Evolutionary conservation across 2,888 invertebrate genomes (phyloP).

Genomic region (Siphonodentalium dalli): DNA sequence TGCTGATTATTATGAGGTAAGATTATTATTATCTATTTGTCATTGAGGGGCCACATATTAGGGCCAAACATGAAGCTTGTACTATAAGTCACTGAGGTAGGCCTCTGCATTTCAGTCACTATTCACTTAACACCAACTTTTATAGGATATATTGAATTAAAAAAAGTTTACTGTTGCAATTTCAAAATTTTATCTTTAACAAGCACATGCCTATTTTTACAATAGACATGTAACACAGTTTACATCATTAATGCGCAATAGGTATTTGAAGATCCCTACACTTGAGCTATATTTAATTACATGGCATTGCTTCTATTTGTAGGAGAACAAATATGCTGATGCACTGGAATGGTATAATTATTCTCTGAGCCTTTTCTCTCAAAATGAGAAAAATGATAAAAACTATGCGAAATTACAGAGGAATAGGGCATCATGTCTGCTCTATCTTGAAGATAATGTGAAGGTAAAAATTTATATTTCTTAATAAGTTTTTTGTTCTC

Average conservation of each 20-base stretch:
- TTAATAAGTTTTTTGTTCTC: too few relatives aligned
- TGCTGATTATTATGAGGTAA: slow-evolving; percentile 49
- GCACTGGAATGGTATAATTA: slow-evolving; percentile 60
- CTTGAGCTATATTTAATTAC: too few relatives aligned
- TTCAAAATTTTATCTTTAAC: too few relatives aligned
- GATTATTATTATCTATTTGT: neutral
- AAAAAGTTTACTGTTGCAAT: too few relatives aligned
- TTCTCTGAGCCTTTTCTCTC: slow-evolving; percentile 50
- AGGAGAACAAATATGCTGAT: slow-evolving; percentile 42
- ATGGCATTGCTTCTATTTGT: slow-evolving; percentile 12
- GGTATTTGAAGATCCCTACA: too few relatives aligned
- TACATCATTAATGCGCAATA: too few relatives aligned
- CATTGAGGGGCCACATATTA: too few relatives aligned
- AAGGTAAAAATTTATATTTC: slow-evolving; percentile 38
- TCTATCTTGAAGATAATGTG: slow-evolving; percentile 37
- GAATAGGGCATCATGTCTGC: slow-evolving; percentile 54
- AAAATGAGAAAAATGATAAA: slow-evolving; percentile 35
- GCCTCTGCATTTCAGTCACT: neutral
- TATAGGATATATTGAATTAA: neutral
- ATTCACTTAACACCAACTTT: neutral
- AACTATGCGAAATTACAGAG: slow-evolving; percentile 58
- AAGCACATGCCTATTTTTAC: too few relatives aligned
- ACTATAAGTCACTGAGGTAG: neutral
- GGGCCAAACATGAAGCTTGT: too few relatives aligned
- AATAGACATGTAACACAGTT: too few relatives aligned